These are phyloP conservation scores for Furcula furcula DNA, from an alignment of 2,888 invertebrate species.

Conservation along the genomic window DNA sequence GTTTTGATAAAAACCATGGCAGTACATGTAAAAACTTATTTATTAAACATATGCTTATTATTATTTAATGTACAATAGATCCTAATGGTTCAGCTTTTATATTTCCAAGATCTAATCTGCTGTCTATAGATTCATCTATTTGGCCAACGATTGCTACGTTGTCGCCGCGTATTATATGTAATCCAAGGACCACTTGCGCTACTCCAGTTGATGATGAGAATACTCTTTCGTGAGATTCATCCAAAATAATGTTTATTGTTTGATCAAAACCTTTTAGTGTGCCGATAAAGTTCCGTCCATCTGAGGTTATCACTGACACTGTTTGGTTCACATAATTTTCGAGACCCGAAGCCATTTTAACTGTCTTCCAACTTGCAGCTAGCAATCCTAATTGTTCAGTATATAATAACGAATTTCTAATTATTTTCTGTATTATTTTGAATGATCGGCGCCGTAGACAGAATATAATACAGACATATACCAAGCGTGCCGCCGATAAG, in stretches of 20 bases:
- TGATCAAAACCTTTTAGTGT: constrained; percentile 99
- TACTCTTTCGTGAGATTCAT: constrained; percentile 99
- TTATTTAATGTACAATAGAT: constrained; percentile 89
- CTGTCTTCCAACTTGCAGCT: neutral
- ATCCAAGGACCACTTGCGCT: constrained; percentile 92
- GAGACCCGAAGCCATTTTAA: constrained; percentile 89
- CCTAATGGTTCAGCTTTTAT: constrained; percentile 93
- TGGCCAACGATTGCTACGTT: constrained; percentile 96
- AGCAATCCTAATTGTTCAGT: too few species aligned
- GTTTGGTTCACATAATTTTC: constrained; percentile 95
- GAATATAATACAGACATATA: too few species aligned
- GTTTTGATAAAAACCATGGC: constrained; percentile 9
- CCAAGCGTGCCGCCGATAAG: too few species aligned
- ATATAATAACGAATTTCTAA: too few species aligned
- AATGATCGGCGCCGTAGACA: too few species aligned
- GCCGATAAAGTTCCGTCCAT: constrained; percentile 98
- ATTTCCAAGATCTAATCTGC: constrained; percentile 88
- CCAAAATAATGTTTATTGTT: constrained; percentile 98
- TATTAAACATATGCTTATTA: constrained; percentile 40
- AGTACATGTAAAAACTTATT: constrained; percentile 33
- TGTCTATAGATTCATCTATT: constrained; percentile 91
- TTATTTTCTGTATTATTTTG: too few species aligned
- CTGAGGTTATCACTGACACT: constrained; percentile 97
- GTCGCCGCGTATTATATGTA: constrained; percentile 99
- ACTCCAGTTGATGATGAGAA: constrained; percentile 96